A percentile compares a stretch with the other conserved stretches of the same genome.
Conservation (phyloP, 2,113 vertebrate species). For the Cheilinus undulatus region DNA sequence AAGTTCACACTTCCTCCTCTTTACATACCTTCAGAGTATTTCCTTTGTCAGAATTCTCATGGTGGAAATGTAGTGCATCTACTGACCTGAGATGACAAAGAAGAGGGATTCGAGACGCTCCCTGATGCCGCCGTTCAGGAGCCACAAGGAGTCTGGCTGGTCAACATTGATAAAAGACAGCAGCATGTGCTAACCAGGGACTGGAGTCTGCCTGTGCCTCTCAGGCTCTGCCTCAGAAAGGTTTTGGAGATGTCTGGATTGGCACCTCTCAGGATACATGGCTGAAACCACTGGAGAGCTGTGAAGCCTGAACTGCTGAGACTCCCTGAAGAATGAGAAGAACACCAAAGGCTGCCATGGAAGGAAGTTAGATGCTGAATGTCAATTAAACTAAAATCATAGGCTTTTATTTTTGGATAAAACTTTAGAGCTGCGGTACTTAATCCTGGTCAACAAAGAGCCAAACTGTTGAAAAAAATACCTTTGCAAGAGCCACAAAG, state of each 20-base stretch:
- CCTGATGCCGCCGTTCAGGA: slow-evolving; percentile 51
- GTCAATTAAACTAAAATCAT: slow-evolving; percentile 56
- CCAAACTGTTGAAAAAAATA: no score
- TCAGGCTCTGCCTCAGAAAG: slow-evolving; percentile 51
- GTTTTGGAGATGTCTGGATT: slow-evolving; percentile 62
- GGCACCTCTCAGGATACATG: slow-evolving; percentile 62
- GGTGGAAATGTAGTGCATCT: slow-evolving; percentile 53
- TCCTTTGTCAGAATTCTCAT: slow-evolving; percentile 74
- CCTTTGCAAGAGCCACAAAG: no score
- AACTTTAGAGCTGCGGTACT: no score
- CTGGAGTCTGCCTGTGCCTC: slow-evolving; percentile 51
- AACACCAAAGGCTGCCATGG: slow-evolving; percentile 57
- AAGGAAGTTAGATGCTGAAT: slow-evolving; percentile 57
- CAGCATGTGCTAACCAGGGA: slow-evolving; percentile 72
- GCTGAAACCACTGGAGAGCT: slow-evolving; percentile 51
- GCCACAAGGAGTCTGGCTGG: slow-evolving; percentile 70
- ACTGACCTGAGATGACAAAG: slow-evolving; percentile 80
- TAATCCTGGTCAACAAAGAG: no score
- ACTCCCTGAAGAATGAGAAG: slow-evolving; percentile 52
- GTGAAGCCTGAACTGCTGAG: slow-evolving; percentile 37
- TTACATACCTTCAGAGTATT: slow-evolving; percentile 75
- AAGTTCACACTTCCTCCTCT: slow-evolving; percentile 27
- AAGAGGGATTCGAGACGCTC: slow-evolving; percentile 69
- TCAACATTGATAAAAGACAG: slow-evolving; percentile 82
- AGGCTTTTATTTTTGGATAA: slow-evolving; percentile 5